These are phyloP conservation scores for Maccullochella peelii DNA, from an alignment of 2,113 vertebrate species.

Conservation along the genomic window DNA sequence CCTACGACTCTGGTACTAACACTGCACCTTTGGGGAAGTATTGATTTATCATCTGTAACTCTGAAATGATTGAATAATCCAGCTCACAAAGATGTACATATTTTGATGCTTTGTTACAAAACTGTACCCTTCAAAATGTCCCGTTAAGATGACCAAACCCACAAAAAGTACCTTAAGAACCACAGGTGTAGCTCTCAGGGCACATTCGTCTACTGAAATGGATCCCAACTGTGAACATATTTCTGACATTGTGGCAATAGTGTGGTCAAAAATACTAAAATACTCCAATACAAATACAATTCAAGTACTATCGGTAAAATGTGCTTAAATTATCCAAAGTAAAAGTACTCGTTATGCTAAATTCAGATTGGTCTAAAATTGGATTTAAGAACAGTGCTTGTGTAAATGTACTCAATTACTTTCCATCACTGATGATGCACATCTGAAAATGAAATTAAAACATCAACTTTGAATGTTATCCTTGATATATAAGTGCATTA, in stretches of 20 bases:
- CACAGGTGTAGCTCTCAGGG: background rate
- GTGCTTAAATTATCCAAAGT: background rate
- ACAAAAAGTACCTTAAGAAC: background rate
- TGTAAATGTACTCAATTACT: background rate
- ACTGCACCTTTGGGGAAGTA: background rate
- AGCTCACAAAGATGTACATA: background rate
- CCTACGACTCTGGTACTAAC: background rate
- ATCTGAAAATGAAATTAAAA: background rate
- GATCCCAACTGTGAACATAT: background rate
- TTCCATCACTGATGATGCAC: background rate
- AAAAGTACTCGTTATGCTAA: too few species aligned
- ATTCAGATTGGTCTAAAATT: too few species aligned
- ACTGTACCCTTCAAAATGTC: background rate
- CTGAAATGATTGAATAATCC: background rate
- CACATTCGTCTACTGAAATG: background rate
- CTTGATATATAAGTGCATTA: background rate
- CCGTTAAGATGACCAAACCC: background rate
- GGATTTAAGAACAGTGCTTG: background rate
- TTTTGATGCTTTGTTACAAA: constrained; percentile 2
- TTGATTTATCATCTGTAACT: constrained; percentile 5
- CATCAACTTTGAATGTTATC: background rate
- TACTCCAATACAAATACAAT: background rate
- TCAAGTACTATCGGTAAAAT: background rate
- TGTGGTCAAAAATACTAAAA: background rate
- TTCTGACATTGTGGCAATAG: background rate